Evolutionary conservation across 2,888 invertebrate species (phyloP), one percentile per base, ranked within the genome.

Genomic region (Aethes cnicana): DNA sequence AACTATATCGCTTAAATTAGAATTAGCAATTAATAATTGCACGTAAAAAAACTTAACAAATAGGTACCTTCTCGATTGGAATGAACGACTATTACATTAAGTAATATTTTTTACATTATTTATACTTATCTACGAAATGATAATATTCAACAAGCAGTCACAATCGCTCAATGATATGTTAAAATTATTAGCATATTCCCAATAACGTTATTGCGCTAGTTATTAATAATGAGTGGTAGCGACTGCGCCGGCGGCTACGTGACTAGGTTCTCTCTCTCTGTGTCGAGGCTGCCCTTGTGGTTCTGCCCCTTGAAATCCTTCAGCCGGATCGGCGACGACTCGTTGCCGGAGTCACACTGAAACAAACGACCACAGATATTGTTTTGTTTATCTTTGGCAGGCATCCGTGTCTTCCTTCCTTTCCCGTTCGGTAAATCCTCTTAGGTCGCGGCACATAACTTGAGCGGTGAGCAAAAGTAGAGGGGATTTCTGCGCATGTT

Each of bases 271-370:
- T 81, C 82, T 58, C 83, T 74, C 63, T 86, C 86, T 36, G 71
- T 64, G 57, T 75, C 73, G n/a, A n/a, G n/a, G 58, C 78, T 68
- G 57, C 74, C 68, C 64, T 83, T 86, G 69, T 87, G 85, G 66
- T 88, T 90, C 61, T 87, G 88, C 47, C 81, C 72, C 65, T 85
- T 89, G 69, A 87, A 89, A 74, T 87, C 88, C 74, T 87, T 87
- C 64, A 88, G 77, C 67, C 90, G 81, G 60, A 90, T 87, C 54
- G 93, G 92, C 76, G 93, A 92, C 70, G 92, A 92, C 79, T 93
- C 92, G 79, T 92, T 92, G 68, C 92, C 92, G 61, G 92, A 92
- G 82, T 93, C 93, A 69, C 92, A 92, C 92, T 92, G 77, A 9
- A 81, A 68, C 41, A 46, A 32, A 12, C 47, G n/a, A 39, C 1